phyloP scores from a whole-genome alignment of 2,888 invertebrate species.

The Aspidapion aeneum region DNA sequence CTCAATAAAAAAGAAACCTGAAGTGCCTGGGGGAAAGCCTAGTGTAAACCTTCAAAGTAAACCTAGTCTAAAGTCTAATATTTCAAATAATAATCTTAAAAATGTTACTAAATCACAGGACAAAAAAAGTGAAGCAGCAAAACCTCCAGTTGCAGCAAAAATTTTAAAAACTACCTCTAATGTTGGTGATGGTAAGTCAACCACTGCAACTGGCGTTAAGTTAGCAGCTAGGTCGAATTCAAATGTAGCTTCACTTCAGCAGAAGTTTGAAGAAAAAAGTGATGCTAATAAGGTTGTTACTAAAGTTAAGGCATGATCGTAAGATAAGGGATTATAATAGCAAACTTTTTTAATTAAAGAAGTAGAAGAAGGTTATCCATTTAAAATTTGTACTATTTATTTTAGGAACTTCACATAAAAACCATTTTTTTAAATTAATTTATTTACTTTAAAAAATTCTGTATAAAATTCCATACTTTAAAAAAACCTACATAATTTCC shows the following conservation, averaged over 20 bases:
- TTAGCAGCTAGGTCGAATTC: slow-evolving; percentile 56
- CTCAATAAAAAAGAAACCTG: slow-evolving; percentile 37
- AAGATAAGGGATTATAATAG: slow-evolving; percentile 9
- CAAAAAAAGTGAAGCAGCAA: slow-evolving; percentile 45
- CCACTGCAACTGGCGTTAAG: slow-evolving; percentile 48
- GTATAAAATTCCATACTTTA: too few species aligned
- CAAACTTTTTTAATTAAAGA: too few species aligned
- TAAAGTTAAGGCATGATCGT: slow-evolving; percentile 26
- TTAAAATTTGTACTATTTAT: too few species aligned
- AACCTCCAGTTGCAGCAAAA: slow-evolving; percentile 28
- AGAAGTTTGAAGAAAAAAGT: slow-evolving; percentile 66
- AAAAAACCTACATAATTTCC: too few species aligned
- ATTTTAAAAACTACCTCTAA: slow-evolving; percentile 27
- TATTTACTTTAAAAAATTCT: too few species aligned
- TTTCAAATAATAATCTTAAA: slow-evolving; percentile 43
- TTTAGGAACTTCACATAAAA: too few species aligned
- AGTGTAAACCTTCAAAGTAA: slow-evolving; percentile 37
- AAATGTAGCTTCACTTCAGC: slow-evolving; percentile 73
- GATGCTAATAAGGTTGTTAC: slow-evolving; percentile 16
- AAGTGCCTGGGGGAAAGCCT: slow-evolving; percentile 41
- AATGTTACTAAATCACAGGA: slow-evolving; percentile 45
- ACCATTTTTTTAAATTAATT: too few species aligned
- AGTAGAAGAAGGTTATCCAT: too few species aligned
- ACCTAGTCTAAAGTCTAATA: slow-evolving; percentile 34
- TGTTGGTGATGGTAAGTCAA: slow-evolving; percentile 25